phyloP scores from a whole-genome alignment of 2,113 vertebrate species.

The Bubo scandiacus region DNA sequence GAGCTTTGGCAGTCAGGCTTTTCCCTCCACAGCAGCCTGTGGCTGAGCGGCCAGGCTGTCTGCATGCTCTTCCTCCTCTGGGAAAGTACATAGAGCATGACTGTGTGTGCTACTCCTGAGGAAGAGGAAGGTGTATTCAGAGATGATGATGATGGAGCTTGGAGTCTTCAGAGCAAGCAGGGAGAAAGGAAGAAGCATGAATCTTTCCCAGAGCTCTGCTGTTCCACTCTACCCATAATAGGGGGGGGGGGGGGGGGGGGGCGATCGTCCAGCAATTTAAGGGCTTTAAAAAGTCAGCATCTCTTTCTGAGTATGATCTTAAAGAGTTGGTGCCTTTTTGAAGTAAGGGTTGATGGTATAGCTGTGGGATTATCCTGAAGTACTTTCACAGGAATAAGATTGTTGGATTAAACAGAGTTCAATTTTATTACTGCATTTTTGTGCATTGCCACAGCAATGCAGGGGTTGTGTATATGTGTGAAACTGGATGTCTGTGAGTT shows the following conservation, averaged over 20 bases:
- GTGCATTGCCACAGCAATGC: background rate
- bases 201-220: background rate
- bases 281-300: background rate
- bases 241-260: background rate
- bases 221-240: background rate
- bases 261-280: background rate
- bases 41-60: background rate
- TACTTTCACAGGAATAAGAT: background rate
- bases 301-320: background rate
- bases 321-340: background rate
- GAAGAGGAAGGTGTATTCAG: background rate
- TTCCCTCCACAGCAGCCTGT: background rate
- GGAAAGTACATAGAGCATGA: background rate
- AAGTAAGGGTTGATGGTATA: background rate
- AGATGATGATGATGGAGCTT: background rate
- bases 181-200: background rate
- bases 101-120: background rate
- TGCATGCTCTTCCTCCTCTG: background rate
- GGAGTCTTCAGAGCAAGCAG: background rate
- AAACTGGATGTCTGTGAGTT: background rate
- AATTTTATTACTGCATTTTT: background rate
- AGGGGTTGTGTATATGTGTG: background rate
- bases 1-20: background rate
- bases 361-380: background rate
- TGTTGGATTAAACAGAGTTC: background rate